These are phyloP conservation scores for Hippotragus niger DNA, from an alignment of 2,113 vertebrate species.

Conservation along the genomic window DNA sequence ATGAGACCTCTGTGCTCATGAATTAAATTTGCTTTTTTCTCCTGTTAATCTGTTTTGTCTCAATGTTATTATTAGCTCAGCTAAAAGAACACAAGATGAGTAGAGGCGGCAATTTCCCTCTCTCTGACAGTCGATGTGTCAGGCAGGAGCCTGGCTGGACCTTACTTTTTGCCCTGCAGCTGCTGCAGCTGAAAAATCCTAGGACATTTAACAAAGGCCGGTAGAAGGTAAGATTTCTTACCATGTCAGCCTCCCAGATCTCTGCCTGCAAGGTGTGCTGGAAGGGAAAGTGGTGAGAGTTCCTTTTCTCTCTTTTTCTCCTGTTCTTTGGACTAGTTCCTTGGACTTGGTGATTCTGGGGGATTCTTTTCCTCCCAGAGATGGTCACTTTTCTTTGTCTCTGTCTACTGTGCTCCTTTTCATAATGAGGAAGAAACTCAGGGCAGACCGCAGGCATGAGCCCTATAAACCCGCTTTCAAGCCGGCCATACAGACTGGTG, in stretches of 20 bases:
- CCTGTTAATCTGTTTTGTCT: not conserved
- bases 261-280: not conserved
- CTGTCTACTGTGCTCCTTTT: not conserved
- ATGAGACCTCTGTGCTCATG: not conserved
- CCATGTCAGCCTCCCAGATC: not conserved
- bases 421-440: not conserved
- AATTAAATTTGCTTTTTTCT: not conserved
- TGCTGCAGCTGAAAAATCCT: not conserved
- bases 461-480: not conserved
- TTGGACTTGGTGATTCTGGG: not conserved
- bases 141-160: not conserved
- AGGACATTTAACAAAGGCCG: not conserved
- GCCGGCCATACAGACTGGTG: not conserved
- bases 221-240: not conserved
- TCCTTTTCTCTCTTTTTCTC: not conserved
- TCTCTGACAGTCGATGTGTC: not conserved
- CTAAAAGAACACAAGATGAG: not conserved
- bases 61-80: not conserved
- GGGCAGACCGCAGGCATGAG: not conserved
- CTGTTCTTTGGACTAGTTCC: not conserved
- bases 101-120: not conserved
- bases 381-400: not conserved
- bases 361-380: not conserved
- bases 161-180: not conserved
- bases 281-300: not conserved